Base-by-base conservation (phyloP, 2,888 invertebrate genomes). In the Spodoptera exigua region DNA sequence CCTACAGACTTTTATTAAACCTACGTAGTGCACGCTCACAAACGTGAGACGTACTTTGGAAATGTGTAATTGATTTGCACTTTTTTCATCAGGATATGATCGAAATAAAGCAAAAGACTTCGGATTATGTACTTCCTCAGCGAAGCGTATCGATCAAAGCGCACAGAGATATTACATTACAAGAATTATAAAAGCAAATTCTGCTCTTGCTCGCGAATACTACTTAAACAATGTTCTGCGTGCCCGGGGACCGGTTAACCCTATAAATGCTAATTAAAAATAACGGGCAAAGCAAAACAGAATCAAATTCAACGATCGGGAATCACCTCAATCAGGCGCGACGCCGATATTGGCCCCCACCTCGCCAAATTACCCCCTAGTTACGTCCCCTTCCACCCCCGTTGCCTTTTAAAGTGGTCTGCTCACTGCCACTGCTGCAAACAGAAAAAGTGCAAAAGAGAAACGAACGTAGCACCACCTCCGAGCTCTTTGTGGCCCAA, bases 381-480 rank as follows among this genome's bases (percentile, higher is more conserved):
- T 92, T 92, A 93, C 91, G 87, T 77, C 89, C 89, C 89, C 89
- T 82, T 83, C 87, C 89, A 85, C 89, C 91, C 92, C 85, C 86
- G 83, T 86, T 90, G 89, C 93, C 91, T 92, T 92, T 93, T 93
- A 93, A 94, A 94, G 94, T 93, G 94, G 93, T 93, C 93, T 93
- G 91, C 86, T 91, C 89, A 91, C 90, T 92, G 90, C 91, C 89
- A 91, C 91, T 91, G 92, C 89, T 91, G 89, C 89, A 92, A 92
- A 92, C 89, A 91, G 89, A 92, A 93, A 93, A 93, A 93, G 88
- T 90, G 88, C 87, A 92, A 93, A 93, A 93, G 89, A 88, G 87
- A 81, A 85, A 85, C 85, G 88, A 85, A 84, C 88, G 87, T 84
- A 85, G 89, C 88, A 92, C 91, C 92, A 92, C 93, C 94, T 93